Evolutionary conservation across 2,888 invertebrate species (phyloP).

Genomic region (Athetis lepigone): DNA sequence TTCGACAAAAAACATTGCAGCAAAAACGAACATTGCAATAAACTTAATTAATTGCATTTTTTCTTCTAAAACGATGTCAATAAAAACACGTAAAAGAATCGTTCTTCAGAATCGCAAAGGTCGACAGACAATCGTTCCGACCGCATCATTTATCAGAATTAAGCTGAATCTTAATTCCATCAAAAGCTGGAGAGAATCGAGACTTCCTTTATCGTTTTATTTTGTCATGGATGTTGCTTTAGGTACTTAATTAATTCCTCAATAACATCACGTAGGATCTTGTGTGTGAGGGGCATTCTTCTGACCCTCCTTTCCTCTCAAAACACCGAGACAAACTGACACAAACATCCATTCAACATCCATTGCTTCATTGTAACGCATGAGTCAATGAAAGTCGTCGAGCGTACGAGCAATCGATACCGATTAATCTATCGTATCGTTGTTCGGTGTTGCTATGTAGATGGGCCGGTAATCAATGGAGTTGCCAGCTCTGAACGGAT

Average conservation of each 20-base stretch:
- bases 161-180: conserved; percentile 58
- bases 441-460: conserved; percentile 66
- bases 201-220: conserved; percentile 67
- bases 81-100: conserved; percentile 51
- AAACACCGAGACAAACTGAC: conserved; percentile 27
- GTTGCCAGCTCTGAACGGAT: conserved; percentile 60
- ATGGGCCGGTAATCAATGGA: conserved; percentile 66
- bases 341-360: conserved; percentile 20
- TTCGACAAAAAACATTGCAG: conserved; percentile 25
- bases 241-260: conserved; percentile 79
- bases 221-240: conserved; percentile 64
- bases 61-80: conserved; percentile 44
- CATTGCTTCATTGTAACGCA: conserved; percentile 30
- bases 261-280: conserved; percentile 80
- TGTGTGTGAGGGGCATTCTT: conserved; percentile 72
- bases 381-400: conserved; percentile 27
- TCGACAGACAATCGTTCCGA: conserved; percentile 53
- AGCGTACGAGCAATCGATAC: conserved; percentile 40
- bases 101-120: conserved; percentile 56
- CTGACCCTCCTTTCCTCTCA: conserved; percentile 65
- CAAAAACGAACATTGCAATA: conserved; percentile 48
- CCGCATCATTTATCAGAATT: conserved; percentile 65
- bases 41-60: conserved; percentile 50
- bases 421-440: conserved; percentile 51
- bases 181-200: conserved; percentile 64